Base-by-base conservation (phyloP, 2,888 invertebrate species). In the Patella caerulea region DNA sequence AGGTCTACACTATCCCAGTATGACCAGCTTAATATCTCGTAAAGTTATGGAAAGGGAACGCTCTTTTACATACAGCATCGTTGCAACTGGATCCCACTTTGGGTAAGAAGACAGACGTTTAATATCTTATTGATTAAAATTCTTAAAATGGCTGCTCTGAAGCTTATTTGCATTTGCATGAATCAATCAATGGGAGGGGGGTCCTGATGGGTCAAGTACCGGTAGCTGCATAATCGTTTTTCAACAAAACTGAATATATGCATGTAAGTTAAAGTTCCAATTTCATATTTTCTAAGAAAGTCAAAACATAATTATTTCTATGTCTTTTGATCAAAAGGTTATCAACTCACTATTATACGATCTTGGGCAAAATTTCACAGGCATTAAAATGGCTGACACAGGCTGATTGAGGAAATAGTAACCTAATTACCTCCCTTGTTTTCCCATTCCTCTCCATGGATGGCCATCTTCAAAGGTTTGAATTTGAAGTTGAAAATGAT, bases 1-100 rank as follows among this genome's bases (percentile, higher is more conserved):
- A 93, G 94, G 94, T 75, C 93, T 94, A 71, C 95, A 95, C 90
- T 94, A 94, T 91, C 95, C 95, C 74, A 94, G 94, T 85, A 93
- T 95, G 93, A 95, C 94, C 75, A 95, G 94, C 87, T 90, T 95
- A 75, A 94, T 94, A 72, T 94, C 94, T 84, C 93, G 94, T 91
- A 94, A 94, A 89, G 92, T 95, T 75, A 93, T 93, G 65, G 93
- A 94, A 83, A 92, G 92, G 78, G 95, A 95, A 86, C 93, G 95
- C 82, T 94, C 94, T 70, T 94, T 94, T 72, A 94, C 94, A 81
- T 95, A 94, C 90, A 94, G 94, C 79, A 91, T 94, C 82, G 92
- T 94, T 76, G 94, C 94, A 53, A 93, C 95, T 17, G 95, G 95
- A 74, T 91, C 92, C 73, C 92, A 92, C 85, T 86, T 92, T 74